Conservation (phyloP, 2,113 vertebrate genomes). For the Tricholaema leucomelas region DNA sequence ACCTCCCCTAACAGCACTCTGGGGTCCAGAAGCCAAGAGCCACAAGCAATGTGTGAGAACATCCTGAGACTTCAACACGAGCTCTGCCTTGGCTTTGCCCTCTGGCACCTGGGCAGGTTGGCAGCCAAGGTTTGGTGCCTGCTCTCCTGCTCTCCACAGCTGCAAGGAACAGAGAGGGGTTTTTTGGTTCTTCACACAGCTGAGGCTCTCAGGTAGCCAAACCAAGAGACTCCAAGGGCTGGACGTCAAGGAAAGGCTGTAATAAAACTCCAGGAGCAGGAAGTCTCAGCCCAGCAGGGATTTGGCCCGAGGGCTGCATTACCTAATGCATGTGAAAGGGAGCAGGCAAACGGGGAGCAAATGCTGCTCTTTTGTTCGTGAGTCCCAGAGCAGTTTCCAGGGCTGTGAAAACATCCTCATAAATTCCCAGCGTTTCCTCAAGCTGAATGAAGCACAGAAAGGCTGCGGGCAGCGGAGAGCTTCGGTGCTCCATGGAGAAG, state of each 20-base stretch:
- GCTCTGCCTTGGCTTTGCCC: not conserved
- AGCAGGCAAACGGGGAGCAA: conserved; percentile 52
- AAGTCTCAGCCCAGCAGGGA: not conserved
- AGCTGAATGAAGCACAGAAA: conserved; percentile 72
- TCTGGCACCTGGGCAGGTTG: not conserved
- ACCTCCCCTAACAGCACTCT: not conserved
- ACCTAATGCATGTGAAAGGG: conserved; percentile 63
- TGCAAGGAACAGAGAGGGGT: not conserved
- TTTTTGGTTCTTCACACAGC: not conserved
- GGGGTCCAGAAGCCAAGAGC: not conserved
- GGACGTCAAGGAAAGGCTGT: not conserved
- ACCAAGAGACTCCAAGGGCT: not conserved
- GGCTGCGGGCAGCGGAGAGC: conserved; percentile 65
- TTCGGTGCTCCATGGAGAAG: conserved; percentile 62
- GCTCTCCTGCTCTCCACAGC: not conserved
- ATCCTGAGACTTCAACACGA: not conserved
- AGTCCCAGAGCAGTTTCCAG: conserved; percentile 72
- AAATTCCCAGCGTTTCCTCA: conserved; percentile 74
- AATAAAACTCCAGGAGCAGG: not conserved
- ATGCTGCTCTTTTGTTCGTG: conserved; percentile 71
- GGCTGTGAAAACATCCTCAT: conserved; percentile 76
- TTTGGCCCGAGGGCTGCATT: not conserved
- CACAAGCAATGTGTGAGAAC: not conserved
- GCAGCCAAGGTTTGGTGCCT: not conserved
- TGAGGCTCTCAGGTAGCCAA: not conserved